Base-by-base conservation (phyloP, 2,888 invertebrate genomes). In the Neoitamus cyanurus region DNA sequence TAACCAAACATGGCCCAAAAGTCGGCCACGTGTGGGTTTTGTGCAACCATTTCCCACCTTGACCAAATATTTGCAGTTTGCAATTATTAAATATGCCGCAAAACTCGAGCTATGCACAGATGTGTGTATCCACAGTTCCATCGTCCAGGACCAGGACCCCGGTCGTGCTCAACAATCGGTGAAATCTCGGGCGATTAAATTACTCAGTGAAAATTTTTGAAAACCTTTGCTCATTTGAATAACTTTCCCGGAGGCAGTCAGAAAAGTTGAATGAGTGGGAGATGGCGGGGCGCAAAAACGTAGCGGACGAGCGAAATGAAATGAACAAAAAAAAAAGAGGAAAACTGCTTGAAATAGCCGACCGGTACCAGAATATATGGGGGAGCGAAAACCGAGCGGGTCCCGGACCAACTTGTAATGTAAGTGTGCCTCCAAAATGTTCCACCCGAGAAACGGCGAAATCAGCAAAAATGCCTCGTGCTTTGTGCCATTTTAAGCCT, bases 401-500 rank as follows among this genome's bases (percentile, higher is more conserved):
- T 20, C 7, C 48, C 25, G 20, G 58, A 25, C 58, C 11, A 58
- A 58, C 36, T 75, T 42, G 75, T 75, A 75, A 75, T 42, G 75
- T 75, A 75, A 75, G 37, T 11, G 75, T 75, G 73, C 36, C 75
- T 28, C 75, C 37, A 73, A 73, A 75, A 75, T 25, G 13, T 58
- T 58, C 28, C 37, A 20, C n/a, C 75, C 25, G 20, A 42, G 42
- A 75, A 75, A 75, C 3, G 42, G 42, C 11, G 25, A 75, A 75
- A 75, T 75, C 75, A 37, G 75, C 75, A 73, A 75, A 75, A 75
- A 75, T 42, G n/a, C 28, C 42, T 25, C 75, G 28, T 75, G 75
- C 75, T 75, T 75, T 75, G 42, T 75, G 37, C 75, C 75, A 75
- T 75, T 75, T 75, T 75, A 75, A 75, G 75, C 75, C 75, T 75